phyloP scores from a whole-genome alignment of 2,888 invertebrate species.

The Agrochola litura region DNA sequence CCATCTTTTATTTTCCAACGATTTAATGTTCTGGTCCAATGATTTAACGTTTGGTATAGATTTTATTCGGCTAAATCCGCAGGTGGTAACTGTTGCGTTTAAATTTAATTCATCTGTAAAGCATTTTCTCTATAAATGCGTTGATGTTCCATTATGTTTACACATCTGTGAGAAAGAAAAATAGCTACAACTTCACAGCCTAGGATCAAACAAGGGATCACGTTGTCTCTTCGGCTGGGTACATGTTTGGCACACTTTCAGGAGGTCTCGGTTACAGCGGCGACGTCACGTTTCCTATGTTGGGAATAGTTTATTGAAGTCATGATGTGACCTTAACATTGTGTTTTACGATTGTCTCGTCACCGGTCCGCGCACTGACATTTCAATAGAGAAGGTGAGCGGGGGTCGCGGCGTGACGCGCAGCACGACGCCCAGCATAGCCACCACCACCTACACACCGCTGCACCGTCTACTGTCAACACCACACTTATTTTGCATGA shows the following conservation, averaged over 20 bases:
- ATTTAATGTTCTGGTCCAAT: constrained; percentile 44
- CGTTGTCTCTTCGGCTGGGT: constrained; percentile 77
- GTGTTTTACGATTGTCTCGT: constrained; percentile 90
- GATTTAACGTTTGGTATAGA: constrained; percentile 13
- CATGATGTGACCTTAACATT: constrained; percentile 90
- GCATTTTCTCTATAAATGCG: constrained; percentile 29
- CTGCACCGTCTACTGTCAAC: constrained; percentile 64
- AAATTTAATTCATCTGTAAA: constrained; percentile 23
- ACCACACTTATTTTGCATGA: constrained; percentile 72
- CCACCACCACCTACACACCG: constrained; percentile 72
- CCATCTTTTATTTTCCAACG: constrained; percentile 27
- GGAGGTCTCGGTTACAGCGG: constrained; percentile 83
- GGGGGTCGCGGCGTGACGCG: constrained; percentile 86
- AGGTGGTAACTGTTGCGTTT: constrained; percentile 15
- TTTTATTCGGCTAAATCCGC: constrained; percentile 28
- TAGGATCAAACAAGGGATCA: constrained; percentile 73
- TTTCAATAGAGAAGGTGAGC: constrained; percentile 90
- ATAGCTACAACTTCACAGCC: constrained; percentile 61
- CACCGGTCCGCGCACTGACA: constrained; percentile 88
- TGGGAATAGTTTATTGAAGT: constrained; percentile 89
- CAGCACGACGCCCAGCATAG: constrained; percentile 82
- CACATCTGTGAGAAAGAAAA: constrained; percentile 55
- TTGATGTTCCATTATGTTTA: constrained; percentile 45
- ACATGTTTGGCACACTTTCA: constrained; percentile 87
- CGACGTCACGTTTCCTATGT: constrained; percentile 89